These are phyloP conservation scores for Neosalanx taihuensis DNA, from an alignment of 2,797 vertebrate species.

Conservation along the genomic window DNA sequence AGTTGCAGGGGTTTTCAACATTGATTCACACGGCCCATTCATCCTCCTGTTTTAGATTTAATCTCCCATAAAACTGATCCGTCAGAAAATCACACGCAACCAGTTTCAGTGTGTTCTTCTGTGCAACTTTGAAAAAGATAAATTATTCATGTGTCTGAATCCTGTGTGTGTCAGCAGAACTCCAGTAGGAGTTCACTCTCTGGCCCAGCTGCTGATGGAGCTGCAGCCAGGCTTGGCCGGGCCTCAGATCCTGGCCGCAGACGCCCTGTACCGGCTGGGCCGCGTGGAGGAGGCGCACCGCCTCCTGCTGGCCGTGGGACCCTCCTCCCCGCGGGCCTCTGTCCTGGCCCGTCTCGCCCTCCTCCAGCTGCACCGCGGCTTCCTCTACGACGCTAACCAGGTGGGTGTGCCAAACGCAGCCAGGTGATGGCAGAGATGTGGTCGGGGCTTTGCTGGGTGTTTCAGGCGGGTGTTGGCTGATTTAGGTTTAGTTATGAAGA, in stretches of 20 bases:
- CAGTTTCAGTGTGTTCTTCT: no score
- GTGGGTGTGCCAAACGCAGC: constrained; percentile 55
- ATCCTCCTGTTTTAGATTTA: neutral
- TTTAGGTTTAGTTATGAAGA: no score
- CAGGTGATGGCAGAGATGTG: no score
- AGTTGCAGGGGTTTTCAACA: no score
- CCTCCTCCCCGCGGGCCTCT: constrained; percentile 72
- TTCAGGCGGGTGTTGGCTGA: no score
- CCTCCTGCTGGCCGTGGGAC: constrained; percentile 75
- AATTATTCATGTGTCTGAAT: no score
- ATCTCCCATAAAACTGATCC: no score
- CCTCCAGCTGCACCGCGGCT: constrained; percentile 87
- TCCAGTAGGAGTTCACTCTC: constrained; percentile 79
- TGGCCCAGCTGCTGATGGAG: constrained; percentile 83
- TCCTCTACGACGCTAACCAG: constrained; percentile 86
- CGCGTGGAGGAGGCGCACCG: constrained; percentile 83
- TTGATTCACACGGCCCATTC: neutral
- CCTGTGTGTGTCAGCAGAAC: constrained; percentile 74
- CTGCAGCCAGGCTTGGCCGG: constrained; percentile 76
- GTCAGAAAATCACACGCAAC: no score
- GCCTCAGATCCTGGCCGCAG: constrained; percentile 80
- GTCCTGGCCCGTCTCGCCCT: constrained; percentile 83
- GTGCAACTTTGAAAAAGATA: no score
- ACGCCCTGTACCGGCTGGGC: constrained; percentile 87
- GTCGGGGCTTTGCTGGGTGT: no score